These are phyloP conservation scores for Hyles vespertilio DNA, from an alignment of 1,140 invertebrate genomes.

Conservation along the genomic window DNA sequence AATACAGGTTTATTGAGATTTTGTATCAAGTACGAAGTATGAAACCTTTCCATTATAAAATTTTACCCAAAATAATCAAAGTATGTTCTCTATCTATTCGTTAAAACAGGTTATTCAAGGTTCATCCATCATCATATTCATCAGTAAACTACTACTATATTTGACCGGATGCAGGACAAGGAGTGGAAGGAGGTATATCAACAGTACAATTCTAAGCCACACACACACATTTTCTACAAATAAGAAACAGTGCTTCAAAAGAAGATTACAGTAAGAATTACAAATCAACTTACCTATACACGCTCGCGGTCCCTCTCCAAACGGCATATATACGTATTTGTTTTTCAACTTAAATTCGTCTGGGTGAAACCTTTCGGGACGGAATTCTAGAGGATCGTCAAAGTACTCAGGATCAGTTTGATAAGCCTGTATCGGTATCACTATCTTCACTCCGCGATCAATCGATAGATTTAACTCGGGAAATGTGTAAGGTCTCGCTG, in stretches of 20 bases:
- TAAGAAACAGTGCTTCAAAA: background rate
- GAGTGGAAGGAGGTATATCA: background rate
- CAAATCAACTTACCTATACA: slow-evolving; percentile 44
- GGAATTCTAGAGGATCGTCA: slow-evolving; percentile 72
- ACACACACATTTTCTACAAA: background rate
- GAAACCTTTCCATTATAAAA: too few species aligned
- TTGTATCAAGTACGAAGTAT: too few species aligned
- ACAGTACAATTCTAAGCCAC: background rate
- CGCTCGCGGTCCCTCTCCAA: slow-evolving; percentile 42
- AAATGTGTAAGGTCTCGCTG: slow-evolving; percentile 64
- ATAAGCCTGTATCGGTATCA: slow-evolving; percentile 64
- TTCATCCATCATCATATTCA: background rate
- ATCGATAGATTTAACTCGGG: slow-evolving; percentile 52
- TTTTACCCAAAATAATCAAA: too few species aligned
- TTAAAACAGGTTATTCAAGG: background rate
- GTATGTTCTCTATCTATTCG: background rate
- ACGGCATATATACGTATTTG: slow-evolving; percentile 55
- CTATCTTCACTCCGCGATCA: slow-evolving; percentile 48
- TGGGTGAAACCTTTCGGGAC: slow-evolving; percentile 76
- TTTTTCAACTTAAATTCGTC: slow-evolving; percentile 47
- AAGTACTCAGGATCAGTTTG: slow-evolving; percentile 77
- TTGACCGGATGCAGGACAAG: background rate
- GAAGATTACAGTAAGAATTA: background rate
- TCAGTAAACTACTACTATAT: background rate
- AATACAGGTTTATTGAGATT: too few species aligned